These are phyloP conservation scores for Clitarchus hookeri DNA, from an alignment of 2,888 invertebrate genomes.

Conservation along the genomic window DNA sequence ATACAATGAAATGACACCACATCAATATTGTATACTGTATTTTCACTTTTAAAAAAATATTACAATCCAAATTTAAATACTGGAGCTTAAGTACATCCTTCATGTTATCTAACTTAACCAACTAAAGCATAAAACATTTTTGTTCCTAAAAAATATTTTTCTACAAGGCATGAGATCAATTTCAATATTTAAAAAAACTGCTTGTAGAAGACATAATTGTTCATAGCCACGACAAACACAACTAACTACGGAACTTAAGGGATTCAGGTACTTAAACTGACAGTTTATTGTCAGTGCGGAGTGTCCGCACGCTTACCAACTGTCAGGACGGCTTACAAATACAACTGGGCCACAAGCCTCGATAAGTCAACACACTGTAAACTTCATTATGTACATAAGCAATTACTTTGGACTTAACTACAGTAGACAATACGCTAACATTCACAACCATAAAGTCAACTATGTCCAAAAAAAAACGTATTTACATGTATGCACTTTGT, in stretches of 20 bases:
- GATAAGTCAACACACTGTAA: neutral
- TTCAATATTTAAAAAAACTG: neutral
- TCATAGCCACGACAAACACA: neutral
- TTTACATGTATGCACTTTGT: too few species aligned
- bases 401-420: neutral
- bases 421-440: neutral
- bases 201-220: neutral
- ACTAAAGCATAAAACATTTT: neutral
- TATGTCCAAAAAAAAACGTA: neutral
- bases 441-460: neutral
- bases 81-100: neutral
- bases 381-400: neutral
- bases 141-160: neutral
- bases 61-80: neutral
- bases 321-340: neutral
- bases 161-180: neutral
- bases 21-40: neutral
- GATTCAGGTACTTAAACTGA: neutral
- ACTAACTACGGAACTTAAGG: neutral
- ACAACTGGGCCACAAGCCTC: neutral
- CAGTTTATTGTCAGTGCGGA: neutral
- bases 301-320: too few species aligned
- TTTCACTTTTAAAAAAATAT: neutral
- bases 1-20: neutral
- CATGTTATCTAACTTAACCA: neutral